phyloP scores from a whole-genome alignment of 2,888 invertebrate genomes.

The Diplolepis rosae region DNA sequence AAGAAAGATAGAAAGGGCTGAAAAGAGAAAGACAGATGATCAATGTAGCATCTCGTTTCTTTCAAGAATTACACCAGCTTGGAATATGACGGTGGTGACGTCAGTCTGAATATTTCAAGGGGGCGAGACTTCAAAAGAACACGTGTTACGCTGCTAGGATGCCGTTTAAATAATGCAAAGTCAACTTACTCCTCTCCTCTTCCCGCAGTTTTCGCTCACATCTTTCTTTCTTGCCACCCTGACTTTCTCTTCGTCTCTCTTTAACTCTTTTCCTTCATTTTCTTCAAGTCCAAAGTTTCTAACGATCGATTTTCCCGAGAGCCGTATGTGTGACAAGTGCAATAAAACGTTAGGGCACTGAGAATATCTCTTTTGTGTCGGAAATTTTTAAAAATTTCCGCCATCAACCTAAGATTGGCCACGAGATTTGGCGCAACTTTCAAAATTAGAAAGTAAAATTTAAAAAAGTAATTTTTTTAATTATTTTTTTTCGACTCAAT shows the following conservation, averaged over 20 bases:
- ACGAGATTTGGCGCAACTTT: constrained; percentile 2
- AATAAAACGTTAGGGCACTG: constrained; percentile 65
- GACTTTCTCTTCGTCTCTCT: constrained; percentile 25
- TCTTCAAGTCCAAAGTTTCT: constrained; percentile 48
- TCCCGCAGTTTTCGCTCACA: constrained; percentile 9
- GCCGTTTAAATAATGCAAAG: constrained; percentile 73
- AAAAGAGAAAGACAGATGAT: constrained; percentile 31
- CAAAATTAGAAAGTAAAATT: too few species aligned
- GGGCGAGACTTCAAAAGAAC: constrained; percentile 72
- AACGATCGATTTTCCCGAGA: constrained; percentile 62
- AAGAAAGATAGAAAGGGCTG: constrained; percentile 23
- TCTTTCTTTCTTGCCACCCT: constrained; percentile 40
- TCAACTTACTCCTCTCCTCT: constrained; percentile 67
- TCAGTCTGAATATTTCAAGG: constrained; percentile 73
- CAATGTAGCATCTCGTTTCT: constrained; percentile 52
- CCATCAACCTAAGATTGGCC: constrained; percentile 47
- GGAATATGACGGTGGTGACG: constrained; percentile 72
- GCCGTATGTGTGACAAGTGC: constrained; percentile 53
- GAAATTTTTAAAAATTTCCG: constrained; percentile 57
- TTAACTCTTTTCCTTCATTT: constrained; percentile 30
- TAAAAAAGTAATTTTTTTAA: too few species aligned
- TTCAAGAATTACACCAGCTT: constrained; percentile 62
- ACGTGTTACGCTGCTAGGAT: constrained; percentile 72
- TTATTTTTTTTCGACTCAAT: too few species aligned
- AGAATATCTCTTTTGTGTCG: constrained; percentile 57